Percentiles rank a stretch among this genome's conserved stretches.
These are phyloP conservation scores for Myanophis thanlyinensis DNA, from an alignment of 2,113 vertebrate species.

Conservation along the genomic window DNA sequence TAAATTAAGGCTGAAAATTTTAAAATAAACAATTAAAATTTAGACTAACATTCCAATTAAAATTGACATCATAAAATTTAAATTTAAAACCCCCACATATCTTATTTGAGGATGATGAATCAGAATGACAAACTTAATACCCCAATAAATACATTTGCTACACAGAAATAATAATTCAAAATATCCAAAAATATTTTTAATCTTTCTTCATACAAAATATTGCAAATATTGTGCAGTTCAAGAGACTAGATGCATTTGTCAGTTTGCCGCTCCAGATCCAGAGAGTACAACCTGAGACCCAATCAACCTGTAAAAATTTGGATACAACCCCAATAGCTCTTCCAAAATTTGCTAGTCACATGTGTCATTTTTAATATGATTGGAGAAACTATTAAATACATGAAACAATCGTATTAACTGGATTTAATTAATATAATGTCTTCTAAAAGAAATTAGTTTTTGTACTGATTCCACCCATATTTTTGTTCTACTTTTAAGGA, in stretches of 20 bases:
- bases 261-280: not conserved
- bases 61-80: no score
- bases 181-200: not conserved
- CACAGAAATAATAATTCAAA: not conserved
- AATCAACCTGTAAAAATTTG: not conserved
- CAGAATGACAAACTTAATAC: not conserved
- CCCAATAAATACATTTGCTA: not conserved
- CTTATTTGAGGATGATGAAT: not conserved
- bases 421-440: not conserved
- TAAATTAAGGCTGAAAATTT: no score
- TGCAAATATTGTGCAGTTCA: not conserved
- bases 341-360: not conserved
- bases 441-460: not conserved
- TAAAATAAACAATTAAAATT: no score
- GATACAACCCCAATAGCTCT: not conserved
- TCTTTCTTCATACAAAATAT: not conserved
- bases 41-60: no score
- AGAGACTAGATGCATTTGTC: not conserved
- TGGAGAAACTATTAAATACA: not conserved
- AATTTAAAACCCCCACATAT: no score
- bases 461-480: not conserved
- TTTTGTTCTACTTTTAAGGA: not conserved
- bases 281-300: not conserved
- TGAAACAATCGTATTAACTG: not conserved
- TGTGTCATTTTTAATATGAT: not conserved